Evolutionary conservation across 2,888 invertebrate species (phyloP).

Genomic region (Notocelia uddmanniana): DNA sequence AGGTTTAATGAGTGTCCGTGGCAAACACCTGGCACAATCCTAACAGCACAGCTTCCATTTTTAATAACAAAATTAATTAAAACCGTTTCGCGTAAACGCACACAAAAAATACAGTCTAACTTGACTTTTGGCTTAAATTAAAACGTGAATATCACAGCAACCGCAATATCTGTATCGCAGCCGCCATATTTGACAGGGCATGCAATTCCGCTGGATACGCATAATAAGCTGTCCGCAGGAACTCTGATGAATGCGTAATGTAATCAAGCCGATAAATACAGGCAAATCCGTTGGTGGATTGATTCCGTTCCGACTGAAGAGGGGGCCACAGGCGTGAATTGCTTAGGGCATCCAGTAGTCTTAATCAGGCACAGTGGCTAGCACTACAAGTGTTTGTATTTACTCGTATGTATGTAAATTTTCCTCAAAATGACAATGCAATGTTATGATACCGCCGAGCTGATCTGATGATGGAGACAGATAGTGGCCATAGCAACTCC

Average conservation of each 20-base stretch:
- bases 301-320: slow-evolving; percentile 26
- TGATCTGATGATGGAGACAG: too few relatives aligned
- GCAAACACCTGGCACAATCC: slow-evolving; percentile 32
- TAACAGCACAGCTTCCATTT: slow-evolving; percentile 51
- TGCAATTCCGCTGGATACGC: slow-evolving; percentile 53
- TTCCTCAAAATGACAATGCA: too few relatives aligned
- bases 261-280: slow-evolving; percentile 68
- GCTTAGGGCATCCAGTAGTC: too few relatives aligned
- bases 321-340: too few relatives aligned
- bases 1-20: slow-evolving; percentile 14
- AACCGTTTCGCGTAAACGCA: slow-evolving; percentile 59
- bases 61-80: slow-evolving; percentile 67
- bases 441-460: too few relatives aligned
- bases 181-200: slow-evolving; percentile 49
- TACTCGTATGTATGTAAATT: too few relatives aligned
- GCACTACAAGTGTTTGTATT: too few relatives aligned
- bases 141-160: slow-evolving; percentile 61
- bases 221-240: slow-evolving; percentile 76
- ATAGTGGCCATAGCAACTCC: too few relatives aligned
- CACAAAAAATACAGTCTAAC: slow-evolving; percentile 59
- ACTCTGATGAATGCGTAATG: slow-evolving; percentile 81
- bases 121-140: slow-evolving; percentile 64
- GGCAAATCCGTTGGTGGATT: slow-evolving; percentile 41
- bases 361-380: too few relatives aligned
- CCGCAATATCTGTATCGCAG: slow-evolving; percentile 55